phyloP scores from a whole-genome alignment of 1,140 invertebrate genomes.

The Nasonia longicornis region DNA sequence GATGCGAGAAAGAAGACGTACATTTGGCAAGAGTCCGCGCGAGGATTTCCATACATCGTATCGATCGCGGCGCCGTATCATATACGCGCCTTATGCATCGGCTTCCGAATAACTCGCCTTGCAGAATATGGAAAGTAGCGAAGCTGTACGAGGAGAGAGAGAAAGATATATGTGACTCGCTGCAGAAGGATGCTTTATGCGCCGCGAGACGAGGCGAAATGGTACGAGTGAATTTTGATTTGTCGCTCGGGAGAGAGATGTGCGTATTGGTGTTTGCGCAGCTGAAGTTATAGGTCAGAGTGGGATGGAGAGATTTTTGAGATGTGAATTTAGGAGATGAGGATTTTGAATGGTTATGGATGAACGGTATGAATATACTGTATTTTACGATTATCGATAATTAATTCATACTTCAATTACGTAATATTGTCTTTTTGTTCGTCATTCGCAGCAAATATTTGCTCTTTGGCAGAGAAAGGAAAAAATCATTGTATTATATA shows the following conservation, averaged over 20 bases:
- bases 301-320: too few species aligned
- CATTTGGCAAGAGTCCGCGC: constrained; percentile 24
- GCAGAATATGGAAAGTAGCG: neutral
- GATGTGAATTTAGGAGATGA: too few species aligned
- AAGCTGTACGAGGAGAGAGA: neutral
- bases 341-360: too few species aligned
- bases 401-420: too few species aligned
- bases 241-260: neutral
- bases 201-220: neutral
- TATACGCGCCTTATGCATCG: neutral
- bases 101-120: neutral
- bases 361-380: too few species aligned
- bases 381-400: too few species aligned
- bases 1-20: constrained; percentile 3
- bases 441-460: too few species aligned
- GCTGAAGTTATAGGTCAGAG: neutral
- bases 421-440: too few species aligned
- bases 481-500: too few species aligned
- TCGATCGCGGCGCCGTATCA: neutral
- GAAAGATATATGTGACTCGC: neutral
- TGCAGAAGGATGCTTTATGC: neutral
- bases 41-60: neutral
- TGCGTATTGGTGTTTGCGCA: neutral
- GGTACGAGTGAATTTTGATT: constrained; percentile 1
- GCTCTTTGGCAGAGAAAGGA: too few species aligned